Evolutionary conservation across 2,888 invertebrate genomes (phyloP), one percentile per base, ranked within the genome.

Genomic region (Cephus pulcher): DNA sequence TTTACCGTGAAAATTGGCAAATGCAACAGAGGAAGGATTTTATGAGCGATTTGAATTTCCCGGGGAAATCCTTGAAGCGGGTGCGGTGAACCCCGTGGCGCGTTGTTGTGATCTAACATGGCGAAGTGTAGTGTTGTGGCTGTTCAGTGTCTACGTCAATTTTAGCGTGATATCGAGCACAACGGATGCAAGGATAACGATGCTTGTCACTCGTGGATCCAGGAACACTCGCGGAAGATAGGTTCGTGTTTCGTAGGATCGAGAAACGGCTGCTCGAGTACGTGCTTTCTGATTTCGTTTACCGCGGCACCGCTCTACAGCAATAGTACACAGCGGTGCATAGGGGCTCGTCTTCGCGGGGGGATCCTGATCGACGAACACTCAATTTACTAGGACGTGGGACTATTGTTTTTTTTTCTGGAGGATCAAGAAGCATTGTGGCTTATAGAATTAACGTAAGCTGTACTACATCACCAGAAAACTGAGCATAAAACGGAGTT

Each of bases 51-150:
- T 86, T 73, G 80, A 86, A 90, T 84, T 82, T 81, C 84, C 86
- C 91, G 90, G 86, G 76, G n/a, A 34, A 83, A 87, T 92, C 92
- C 93, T 90, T 93, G 92, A 90, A 84, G 87, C 88, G 87, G 90
- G 90, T 89, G 90, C 89, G 90, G 93, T 92, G 91, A 90, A 92
- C 93, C 93, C 93, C 93, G 93, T 93, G 92, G 94, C 93, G 94
- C 94, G 94, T 94, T 94, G 94, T 94, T 94, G 94, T 94, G 94
- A 94, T 94, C 93, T 94, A 94, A 94, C 93, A 94, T 94, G 94
- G 94, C 94, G 93, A 92, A 93, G 92, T 92, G 92, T 93, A 92
- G 93, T 94, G 93, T 94, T 94, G 93, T 94, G 93, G 93, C 92
- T 93, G 92, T 92, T 92, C 92, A 90, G 91, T 92, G 92, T 92